A percentile compares a stretch with the other conserved stretches of the same genome.
These are phyloP conservation scores for Bradypodion ventrale DNA, from an alignment of 2,797 vertebrate genomes.

Conservation along the genomic window DNA sequence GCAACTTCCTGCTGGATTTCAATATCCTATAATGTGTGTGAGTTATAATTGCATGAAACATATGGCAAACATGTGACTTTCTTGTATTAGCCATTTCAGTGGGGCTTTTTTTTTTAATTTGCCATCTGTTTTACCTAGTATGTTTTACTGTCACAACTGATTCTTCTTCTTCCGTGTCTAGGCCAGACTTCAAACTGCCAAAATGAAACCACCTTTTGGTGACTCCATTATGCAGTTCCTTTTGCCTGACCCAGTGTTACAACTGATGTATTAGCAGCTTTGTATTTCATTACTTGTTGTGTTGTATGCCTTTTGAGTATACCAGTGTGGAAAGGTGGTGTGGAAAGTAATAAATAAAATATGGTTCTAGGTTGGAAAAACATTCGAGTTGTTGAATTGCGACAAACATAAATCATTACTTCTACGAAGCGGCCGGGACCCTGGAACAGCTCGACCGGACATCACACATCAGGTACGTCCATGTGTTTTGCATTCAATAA, in stretches of 20 bases:
- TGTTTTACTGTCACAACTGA: neutral
- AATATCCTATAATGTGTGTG: too few relatives aligned
- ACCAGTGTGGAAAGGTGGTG: neutral
- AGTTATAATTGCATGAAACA: too few relatives aligned
- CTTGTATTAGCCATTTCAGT: too few relatives aligned
- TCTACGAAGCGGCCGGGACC: constrained; percentile 89
- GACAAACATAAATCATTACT: constrained; percentile 93
- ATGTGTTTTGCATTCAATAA: neutral
- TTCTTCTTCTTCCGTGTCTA: too few relatives aligned
- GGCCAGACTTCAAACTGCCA: too few relatives aligned
- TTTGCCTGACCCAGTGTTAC: too few relatives aligned
- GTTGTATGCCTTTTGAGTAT: neutral
- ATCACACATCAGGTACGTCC: constrained; percentile 90
- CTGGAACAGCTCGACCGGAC: constrained; percentile 88
- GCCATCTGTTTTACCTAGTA: too few relatives aligned
- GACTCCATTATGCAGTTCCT: too few relatives aligned
- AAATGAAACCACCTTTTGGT: too few relatives aligned
- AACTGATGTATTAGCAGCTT: neutral
- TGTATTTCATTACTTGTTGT: neutral
- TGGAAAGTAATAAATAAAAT: neutral
- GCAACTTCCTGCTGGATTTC: too few relatives aligned
- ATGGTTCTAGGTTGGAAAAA: constrained; percentile 87
- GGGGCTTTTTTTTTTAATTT: too few relatives aligned
- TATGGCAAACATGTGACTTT: too few relatives aligned
- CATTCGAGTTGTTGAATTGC: constrained; percentile 93